phyloP scores from a whole-genome alignment of 2,888 invertebrate species.

The Onthophagus sagittarius region DNA sequence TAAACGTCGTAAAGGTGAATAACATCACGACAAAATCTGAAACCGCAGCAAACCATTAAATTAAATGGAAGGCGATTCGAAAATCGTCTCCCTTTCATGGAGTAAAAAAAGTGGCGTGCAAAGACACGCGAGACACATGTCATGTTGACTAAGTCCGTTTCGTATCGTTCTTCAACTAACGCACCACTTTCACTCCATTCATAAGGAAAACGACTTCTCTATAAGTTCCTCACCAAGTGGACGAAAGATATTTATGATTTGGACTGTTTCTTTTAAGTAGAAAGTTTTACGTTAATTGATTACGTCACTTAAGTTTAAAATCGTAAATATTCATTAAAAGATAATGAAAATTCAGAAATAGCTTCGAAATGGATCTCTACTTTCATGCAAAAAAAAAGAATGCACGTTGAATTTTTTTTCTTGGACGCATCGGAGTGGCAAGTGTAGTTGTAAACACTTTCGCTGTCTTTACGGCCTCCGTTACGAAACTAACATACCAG shows the following conservation, averaged over 20 bases:
- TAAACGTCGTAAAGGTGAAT: background rate
- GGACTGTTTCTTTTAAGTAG: background rate
- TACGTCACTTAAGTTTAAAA: background rate
- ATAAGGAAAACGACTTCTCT: background rate
- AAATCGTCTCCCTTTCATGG: background rate
- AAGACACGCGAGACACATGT: background rate
- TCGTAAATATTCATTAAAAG: background rate
- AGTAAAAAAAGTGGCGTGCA: background rate
- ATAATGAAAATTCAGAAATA: background rate
- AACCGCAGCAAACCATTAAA: background rate
- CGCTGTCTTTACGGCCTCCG: background rate
- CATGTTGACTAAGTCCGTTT: too few relatives aligned
- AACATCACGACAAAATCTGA: background rate
- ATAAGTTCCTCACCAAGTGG: background rate
- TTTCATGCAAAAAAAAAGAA: too few relatives aligned
- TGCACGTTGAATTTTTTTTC: too few relatives aligned
- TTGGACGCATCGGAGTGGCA: background rate
- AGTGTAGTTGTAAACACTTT: background rate
- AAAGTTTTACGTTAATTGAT: background rate
- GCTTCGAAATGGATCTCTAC: too few relatives aligned
- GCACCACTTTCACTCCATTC: background rate
- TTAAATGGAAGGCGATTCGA: background rate
- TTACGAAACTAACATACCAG: background rate
- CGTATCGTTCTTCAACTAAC: background rate
- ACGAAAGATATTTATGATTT: background rate